phyloP scores from a whole-genome alignment of 2,113 vertebrate species.

The Brachypodius melanocephalos region DNA sequence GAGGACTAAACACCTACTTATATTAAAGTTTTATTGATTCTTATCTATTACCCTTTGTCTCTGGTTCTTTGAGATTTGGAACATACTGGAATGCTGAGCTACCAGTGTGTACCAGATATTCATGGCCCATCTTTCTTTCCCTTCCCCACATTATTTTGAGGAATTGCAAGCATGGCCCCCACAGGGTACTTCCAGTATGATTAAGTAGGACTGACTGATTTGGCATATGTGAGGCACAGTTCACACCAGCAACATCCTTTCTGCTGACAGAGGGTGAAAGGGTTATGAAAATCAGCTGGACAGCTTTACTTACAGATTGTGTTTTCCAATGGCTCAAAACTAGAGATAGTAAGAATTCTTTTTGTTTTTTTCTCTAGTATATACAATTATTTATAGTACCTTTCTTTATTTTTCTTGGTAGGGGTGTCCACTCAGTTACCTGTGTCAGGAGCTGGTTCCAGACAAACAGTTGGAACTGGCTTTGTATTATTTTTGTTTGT shows the following conservation, averaged over 20 bases:
- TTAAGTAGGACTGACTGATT: not conserved
- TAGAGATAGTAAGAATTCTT: not conserved
- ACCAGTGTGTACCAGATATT: not conserved
- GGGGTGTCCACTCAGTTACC: not conserved
- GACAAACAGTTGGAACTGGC: not conserved
- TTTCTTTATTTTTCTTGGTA: not conserved
- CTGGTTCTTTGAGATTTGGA: not conserved
- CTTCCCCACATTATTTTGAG: not conserved
- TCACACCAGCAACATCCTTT: not conserved
- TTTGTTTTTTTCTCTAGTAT: not conserved
- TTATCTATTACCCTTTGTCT: not conserved
- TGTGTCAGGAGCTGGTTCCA: not conserved
- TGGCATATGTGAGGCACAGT: not conserved
- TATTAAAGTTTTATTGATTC: not conserved
- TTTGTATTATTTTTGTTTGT: not conserved
- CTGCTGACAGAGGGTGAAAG: not conserved
- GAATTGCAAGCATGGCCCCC: not conserved
- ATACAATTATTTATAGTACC: not conserved
- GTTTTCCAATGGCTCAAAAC: not conserved
- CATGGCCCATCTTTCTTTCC: not conserved
- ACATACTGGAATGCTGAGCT: not conserved
- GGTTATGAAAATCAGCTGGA: not conserved
- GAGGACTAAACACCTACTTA: not conserved
- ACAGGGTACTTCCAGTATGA: not conserved
- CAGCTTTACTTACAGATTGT: not conserved